Evolutionary conservation across 2,797 vertebrate genomes (phyloP).

Genomic region (Furcifer pardalis): DNA sequence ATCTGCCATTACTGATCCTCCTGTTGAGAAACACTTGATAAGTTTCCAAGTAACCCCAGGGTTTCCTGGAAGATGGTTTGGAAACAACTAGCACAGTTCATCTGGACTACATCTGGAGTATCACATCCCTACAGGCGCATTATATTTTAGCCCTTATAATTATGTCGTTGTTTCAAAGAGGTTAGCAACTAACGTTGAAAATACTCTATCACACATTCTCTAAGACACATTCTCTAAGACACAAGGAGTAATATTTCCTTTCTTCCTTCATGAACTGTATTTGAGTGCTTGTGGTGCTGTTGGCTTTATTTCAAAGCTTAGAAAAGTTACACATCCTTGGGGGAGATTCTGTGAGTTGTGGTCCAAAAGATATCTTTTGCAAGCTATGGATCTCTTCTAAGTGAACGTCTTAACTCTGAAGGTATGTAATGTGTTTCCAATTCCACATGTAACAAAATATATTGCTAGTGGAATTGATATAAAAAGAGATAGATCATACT

Average conservation of each 20-base stretch:
- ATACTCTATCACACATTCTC: background rate
- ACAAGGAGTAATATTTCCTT: background rate
- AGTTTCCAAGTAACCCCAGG: slow-evolving; percentile 18
- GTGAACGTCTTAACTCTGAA: background rate
- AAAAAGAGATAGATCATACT: background rate
- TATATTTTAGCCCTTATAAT: slow-evolving; percentile 13
- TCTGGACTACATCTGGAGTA: slow-evolving; percentile 16
- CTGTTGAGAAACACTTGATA: background rate
- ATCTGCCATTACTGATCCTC: slow-evolving; percentile 4
- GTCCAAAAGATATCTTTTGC: background rate
- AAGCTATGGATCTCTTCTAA: background rate
- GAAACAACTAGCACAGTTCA: slow-evolving; percentile 7
- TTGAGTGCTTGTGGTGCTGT: background rate
- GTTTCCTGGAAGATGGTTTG: slow-evolving; percentile 10
- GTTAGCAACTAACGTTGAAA: background rate
- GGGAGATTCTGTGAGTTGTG: background rate
- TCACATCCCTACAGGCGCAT: background rate
- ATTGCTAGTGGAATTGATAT: background rate
- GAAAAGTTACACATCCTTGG: background rate
- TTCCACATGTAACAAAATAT: background rate
- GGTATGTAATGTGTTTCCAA: background rate
- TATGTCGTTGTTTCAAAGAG: background rate
- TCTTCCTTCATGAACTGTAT: background rate
- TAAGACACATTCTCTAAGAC: background rate
- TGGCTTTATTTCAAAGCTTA: background rate